These are phyloP conservation scores for Clarias batrachus DNA, from an alignment of 2,113 vertebrate species.

Conservation along the genomic window DNA sequence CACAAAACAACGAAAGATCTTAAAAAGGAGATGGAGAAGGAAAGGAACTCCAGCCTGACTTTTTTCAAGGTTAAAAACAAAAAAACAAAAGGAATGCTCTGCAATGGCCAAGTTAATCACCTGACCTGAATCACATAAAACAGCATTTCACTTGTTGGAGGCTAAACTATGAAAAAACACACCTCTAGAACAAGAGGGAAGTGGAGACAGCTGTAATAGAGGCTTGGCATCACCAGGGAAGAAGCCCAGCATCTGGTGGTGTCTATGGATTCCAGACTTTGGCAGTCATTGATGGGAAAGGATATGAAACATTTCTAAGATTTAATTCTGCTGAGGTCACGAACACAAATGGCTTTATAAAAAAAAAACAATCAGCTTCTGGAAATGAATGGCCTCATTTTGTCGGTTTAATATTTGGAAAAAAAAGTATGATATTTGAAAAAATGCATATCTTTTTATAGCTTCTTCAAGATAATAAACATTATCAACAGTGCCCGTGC, in stretches of 20 bases:
- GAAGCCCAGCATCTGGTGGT: not conserved
- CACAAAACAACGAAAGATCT: not conserved
- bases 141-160: not conserved
- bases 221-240: not conserved
- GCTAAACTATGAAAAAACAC: not conserved
- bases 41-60: not conserved
- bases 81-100: not conserved
- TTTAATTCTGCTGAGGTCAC: not conserved
- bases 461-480: conserved; percentile 4
- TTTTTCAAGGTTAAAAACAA: not conserved
- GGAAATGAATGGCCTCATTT: not conserved
- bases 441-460: not conserved
- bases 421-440: not conserved
- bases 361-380: not conserved
- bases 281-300: not conserved
- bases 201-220: too few relatives aligned
- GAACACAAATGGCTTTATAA: not conserved
- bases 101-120: not conserved
- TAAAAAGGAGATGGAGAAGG: not conserved
- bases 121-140: not conserved
- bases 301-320: not conserved
- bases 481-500: not conserved
- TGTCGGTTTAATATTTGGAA: not conserved
- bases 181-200: not conserved
- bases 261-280: conserved; percentile 1